Conservation (phyloP, 92 coral and sea anemone genomes). For the Porites evermanni region DNA sequence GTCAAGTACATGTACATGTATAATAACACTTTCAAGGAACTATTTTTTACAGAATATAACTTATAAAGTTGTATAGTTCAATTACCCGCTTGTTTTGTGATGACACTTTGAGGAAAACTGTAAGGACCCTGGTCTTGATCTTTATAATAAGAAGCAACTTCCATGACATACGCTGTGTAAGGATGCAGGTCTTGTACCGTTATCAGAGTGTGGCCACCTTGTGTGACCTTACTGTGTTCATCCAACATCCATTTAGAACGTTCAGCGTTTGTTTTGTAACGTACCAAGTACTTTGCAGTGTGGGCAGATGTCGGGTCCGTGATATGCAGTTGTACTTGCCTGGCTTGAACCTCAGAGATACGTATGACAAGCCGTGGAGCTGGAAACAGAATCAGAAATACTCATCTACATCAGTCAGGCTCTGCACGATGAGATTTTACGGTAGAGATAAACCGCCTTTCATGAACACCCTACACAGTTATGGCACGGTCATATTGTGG, state of each 20-base stretch:
- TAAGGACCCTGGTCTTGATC: conserved; percentile 76
- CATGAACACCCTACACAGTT: no score
- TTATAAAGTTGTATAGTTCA: background rate
- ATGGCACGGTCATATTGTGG: no score
- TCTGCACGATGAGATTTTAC: no score
- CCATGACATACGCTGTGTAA: conserved; percentile 65
- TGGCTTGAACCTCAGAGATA: conserved; percentile 51
- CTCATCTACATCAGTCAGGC: no score
- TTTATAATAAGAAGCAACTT: conserved; percentile 72
- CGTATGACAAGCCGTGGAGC: conserved; percentile 71
- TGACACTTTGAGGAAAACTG: conserved; percentile 59
- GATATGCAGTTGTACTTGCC: conserved; percentile 31
- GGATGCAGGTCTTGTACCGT: conserved; percentile 60
- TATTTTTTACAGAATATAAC: no score
- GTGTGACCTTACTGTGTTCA: conserved; percentile 9
- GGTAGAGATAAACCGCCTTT: no score
- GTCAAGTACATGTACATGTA: background rate
- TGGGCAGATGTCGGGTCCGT: conserved; percentile 62
- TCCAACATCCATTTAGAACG: conserved; percentile 18
- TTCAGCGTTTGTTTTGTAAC: conserved; percentile 47
- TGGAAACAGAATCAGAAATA: conserved; percentile 8
- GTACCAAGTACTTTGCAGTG: conserved; percentile 61
- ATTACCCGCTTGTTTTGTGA: conserved; percentile 79
- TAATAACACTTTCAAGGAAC: no score
- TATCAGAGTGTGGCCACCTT: conserved; percentile 18